phyloP scores from a whole-genome alignment of 1,140 invertebrate genomes.

The Drosophila willistoni region DNA sequence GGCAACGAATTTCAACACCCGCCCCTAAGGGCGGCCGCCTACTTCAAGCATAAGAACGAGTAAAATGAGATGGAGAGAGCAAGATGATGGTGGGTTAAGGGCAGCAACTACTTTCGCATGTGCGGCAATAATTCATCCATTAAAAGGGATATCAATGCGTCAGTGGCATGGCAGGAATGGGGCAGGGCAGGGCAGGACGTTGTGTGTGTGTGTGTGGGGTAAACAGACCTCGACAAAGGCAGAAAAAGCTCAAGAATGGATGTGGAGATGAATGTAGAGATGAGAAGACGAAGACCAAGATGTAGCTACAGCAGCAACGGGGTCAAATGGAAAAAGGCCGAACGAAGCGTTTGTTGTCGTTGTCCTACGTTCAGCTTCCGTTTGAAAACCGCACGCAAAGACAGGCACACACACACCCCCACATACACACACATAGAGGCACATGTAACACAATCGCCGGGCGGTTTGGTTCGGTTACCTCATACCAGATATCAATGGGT shows the following conservation, averaged over 20 bases:
- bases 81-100: conserved; percentile 20
- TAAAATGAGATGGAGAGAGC: neutral
- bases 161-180: conserved; percentile 33
- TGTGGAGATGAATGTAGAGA: conserved; percentile 35
- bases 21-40: conserved; percentile 14
- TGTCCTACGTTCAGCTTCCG: conserved; percentile 62
- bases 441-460: conserved; percentile 44
- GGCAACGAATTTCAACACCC: conserved; percentile 58
- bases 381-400: conserved; percentile 73
- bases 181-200: neutral
- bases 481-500: conserved; percentile 64
- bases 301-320: conserved; percentile 55
- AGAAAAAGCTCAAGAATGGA: conserved; percentile 35
- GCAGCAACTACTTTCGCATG: conserved; percentile 82
- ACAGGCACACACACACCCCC: conserved; percentile 27
- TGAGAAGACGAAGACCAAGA: conserved; percentile 28
- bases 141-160: conserved; percentile 83
- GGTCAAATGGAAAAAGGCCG: conserved; percentile 76
- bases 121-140: conserved; percentile 83
- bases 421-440: conserved; percentile 7
- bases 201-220: neutral
- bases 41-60: conserved; percentile 18
- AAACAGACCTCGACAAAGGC: conserved; percentile 30
- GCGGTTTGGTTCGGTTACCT: conserved; percentile 31
- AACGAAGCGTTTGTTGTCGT: conserved; percentile 38